Conservation (phyloP, 2,888 invertebrate genomes). For the Scaptomyza polygonia region DNA sequence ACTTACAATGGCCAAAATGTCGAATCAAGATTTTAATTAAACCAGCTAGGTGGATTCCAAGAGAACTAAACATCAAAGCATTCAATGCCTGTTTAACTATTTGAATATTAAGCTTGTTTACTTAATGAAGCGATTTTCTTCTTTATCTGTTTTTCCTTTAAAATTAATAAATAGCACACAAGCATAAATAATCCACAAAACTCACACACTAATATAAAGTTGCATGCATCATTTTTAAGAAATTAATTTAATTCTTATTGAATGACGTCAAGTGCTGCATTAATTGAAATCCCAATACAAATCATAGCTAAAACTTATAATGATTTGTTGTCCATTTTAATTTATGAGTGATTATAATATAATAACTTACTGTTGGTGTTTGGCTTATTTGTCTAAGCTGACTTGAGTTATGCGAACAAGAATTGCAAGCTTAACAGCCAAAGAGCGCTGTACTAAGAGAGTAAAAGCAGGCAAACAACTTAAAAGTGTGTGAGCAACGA, state of each 20-base stretch:
- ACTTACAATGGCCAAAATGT: no score
- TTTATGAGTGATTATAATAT: constrained; percentile 32
- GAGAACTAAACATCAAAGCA: no score
- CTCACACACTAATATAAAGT: neutral
- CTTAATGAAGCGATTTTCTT: no score
- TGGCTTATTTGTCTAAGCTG: constrained; percentile 5
- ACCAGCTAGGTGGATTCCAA: no score
- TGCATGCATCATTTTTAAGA: neutral
- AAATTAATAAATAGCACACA: neutral
- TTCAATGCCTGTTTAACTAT: no score
- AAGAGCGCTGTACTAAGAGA: constrained; percentile 26
- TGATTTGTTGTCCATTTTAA: constrained; percentile 40
- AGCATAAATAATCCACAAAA: neutral
- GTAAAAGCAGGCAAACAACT: neutral
- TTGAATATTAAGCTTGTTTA: no score
- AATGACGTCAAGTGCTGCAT: constrained; percentile 32
- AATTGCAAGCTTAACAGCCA: constrained; percentile 12
- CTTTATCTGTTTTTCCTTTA: no score
- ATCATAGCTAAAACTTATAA: constrained; percentile 32
- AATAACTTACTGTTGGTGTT: constrained; percentile 13
- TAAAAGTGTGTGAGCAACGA: constrained; percentile 9
- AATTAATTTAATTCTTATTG: constrained; percentile 2
- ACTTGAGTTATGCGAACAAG: constrained; percentile 22
- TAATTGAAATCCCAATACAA: constrained; percentile 40
- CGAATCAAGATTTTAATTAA: no score